Evolutionary conservation across 2,113 vertebrate species (phyloP).

Genomic region (Amblyornis subalaris): DNA sequence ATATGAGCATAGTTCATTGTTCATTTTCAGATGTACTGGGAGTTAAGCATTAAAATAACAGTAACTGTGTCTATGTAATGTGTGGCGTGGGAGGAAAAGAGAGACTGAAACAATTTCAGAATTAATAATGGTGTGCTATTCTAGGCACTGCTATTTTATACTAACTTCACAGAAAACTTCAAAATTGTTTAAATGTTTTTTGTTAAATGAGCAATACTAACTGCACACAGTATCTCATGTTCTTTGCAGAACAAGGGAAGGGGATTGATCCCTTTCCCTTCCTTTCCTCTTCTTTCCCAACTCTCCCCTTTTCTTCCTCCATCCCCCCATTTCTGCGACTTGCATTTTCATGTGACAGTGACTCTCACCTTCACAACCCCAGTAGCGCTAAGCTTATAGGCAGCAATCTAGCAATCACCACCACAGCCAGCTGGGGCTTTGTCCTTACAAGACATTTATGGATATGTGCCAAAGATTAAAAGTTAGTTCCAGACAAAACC

Average conservation of each 20-base stretch:
- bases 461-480: not conserved
- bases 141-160: constrained; percentile 17
- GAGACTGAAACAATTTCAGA: constrained; percentile 21
- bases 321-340: not conserved
- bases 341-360: not conserved
- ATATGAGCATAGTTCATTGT: not conserved
- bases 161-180: not conserved
- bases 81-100: constrained; percentile 10
- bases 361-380: not conserved
- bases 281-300: not conserved
- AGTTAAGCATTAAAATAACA: constrained; percentile 45
- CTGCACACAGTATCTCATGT: not conserved
- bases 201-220: not conserved
- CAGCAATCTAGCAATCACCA: not conserved
- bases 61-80: not conserved
- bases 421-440: not conserved
- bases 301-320: not conserved
- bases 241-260: not conserved
- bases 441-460: not conserved
- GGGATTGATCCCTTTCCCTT: not conserved
- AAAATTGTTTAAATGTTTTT: not conserved
- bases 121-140: constrained; percentile 15
- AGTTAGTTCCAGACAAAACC: not conserved
- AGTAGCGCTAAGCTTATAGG: not conserved
- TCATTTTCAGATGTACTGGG: not conserved